Evolutionary conservation across 2,888 invertebrate species (phyloP).

Genomic region (Aelia acuminata): DNA sequence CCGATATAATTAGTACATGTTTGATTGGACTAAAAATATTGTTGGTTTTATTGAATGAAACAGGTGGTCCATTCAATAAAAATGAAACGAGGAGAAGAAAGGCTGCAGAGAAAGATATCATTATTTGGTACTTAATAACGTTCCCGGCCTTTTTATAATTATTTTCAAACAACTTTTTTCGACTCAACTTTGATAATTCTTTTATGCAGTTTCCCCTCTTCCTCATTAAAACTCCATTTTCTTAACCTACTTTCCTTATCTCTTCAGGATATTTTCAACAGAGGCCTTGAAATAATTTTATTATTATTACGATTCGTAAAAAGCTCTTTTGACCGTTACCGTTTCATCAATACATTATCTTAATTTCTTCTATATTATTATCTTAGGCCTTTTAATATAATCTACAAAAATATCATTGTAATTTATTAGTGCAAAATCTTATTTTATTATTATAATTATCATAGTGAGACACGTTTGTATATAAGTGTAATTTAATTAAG

Average conservation of each 20-base stretch:
- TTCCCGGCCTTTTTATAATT: not conserved
- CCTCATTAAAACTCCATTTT: constrained; percentile 47
- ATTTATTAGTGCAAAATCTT: too few species aligned
- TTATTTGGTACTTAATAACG: constrained; percentile 30
- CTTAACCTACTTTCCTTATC: not conserved
- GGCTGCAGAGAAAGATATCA: not conserved
- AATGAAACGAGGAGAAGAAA: not conserved
- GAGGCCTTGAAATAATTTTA: not conserved
- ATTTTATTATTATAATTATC: too few species aligned
- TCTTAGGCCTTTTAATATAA: too few species aligned
- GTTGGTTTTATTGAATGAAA: not conserved
- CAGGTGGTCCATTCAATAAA: not conserved
- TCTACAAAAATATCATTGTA: too few species aligned
- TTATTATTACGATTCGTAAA: not conserved
- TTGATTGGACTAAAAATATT: too few species aligned
- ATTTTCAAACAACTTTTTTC: constrained; percentile 19
- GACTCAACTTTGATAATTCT: constrained; percentile 34
- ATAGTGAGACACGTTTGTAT: too few species aligned
- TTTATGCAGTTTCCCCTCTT: constrained; percentile 29
- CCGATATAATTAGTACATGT: too few species aligned
- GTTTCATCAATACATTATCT: not conserved
- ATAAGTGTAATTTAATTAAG: too few species aligned
- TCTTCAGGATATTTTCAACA: not conserved
- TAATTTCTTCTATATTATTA: too few species aligned
- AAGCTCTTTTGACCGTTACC: not conserved